These are phyloP conservation scores for Acyrthosiphon pisum DNA, from an alignment of 1,140 invertebrate genomes.

Conservation along the genomic window DNA sequence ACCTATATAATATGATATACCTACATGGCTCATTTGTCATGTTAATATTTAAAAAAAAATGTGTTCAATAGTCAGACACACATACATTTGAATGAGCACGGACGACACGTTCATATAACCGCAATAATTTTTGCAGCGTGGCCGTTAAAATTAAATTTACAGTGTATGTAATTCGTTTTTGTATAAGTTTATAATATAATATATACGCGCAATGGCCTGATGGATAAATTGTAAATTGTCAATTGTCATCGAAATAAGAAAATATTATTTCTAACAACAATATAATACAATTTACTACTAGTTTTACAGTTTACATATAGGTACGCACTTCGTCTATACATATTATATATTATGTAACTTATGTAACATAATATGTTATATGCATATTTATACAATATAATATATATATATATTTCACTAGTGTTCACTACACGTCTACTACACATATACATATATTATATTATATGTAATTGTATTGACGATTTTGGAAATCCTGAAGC, in stretches of 20 bases:
- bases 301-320: background rate
- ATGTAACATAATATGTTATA: background rate
- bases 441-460: no score
- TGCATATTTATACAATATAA: no score
- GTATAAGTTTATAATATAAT: background rate
- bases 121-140: background rate
- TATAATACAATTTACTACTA: background rate
- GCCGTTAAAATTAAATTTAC: background rate
- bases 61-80: background rate
- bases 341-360: no score
- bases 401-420: no score
- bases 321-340: background rate
- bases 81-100: background rate
- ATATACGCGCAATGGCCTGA: background rate
- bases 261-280: constrained; percentile 7
- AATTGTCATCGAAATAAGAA: background rate
- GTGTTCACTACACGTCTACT: no score
- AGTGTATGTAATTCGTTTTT: background rate
- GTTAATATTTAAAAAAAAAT: background rate
- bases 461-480: background rate
- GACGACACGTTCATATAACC: background rate
- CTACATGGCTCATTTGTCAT: background rate
- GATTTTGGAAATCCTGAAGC: background rate
- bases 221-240: background rate
- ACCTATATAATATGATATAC: background rate